Evolutionary conservation across 2,113 vertebrate genomes (phyloP).

Genomic region (Ia io): DNA sequence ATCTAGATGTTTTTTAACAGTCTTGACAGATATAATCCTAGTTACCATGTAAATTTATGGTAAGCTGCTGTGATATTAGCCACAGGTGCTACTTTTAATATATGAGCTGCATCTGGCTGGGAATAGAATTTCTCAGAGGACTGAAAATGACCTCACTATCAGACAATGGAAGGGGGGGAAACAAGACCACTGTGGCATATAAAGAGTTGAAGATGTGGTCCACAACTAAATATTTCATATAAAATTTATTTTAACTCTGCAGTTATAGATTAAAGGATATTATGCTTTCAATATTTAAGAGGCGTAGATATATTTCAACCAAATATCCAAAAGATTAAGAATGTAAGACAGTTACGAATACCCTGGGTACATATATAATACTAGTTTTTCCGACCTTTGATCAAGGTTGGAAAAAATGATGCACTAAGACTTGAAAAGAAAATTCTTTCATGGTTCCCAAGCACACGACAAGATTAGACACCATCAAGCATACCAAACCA

Average conservation of each 20-base stretch:
- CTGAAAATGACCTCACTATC: constrained; percentile 90
- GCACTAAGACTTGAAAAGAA: constrained; percentile 62
- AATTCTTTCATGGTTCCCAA: constrained; percentile 29
- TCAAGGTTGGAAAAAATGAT: constrained; percentile 69
- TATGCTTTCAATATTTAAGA: constrained; percentile 82
- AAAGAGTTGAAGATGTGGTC: constrained; percentile 85
- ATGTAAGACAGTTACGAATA: constrained; percentile 74
- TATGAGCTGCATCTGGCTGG: constrained; percentile 89
- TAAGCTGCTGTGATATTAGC: constrained; percentile 90
- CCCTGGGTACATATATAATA: constrained; percentile 60
- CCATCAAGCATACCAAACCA: constrained; percentile 1
- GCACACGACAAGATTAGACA: constrained; percentile 20
- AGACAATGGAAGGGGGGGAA: constrained; percentile 83
- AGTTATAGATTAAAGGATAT: constrained; percentile 81
- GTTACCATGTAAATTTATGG: constrained; percentile 93
- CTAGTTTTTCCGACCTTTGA: constrained; percentile 77
- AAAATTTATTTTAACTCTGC: constrained; percentile 82
- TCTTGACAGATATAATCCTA: constrained; percentile 90
- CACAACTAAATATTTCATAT: constrained; percentile 79
- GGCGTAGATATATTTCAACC: constrained; percentile 78
- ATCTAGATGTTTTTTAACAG: constrained; percentile 89
- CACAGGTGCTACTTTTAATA: constrained; percentile 93
- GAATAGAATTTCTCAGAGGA: constrained; percentile 89
- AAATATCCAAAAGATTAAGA: constrained; percentile 80
- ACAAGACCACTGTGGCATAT: constrained; percentile 83